Evolutionary conservation across 2,888 invertebrate genomes (phyloP).

Genomic region (Cataglyphis rosenhaueri): DNA sequence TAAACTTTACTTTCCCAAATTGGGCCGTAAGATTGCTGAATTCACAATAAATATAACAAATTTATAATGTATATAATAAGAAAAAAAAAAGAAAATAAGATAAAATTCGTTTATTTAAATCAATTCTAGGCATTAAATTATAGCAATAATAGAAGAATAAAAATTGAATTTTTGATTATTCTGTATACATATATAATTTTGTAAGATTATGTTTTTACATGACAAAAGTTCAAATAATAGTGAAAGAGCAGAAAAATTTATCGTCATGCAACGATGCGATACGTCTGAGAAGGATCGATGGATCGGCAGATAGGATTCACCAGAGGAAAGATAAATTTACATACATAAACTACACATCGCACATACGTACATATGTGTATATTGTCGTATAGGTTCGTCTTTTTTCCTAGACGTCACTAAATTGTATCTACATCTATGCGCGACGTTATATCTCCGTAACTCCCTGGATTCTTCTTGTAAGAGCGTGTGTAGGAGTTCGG

Average conservation of each 20-base stretch:
- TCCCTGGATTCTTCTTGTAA: conserved; percentile 58
- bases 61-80: background rate
- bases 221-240: conserved; percentile 24
- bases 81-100: background rate
- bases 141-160: background rate
- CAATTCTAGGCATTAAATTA: background rate
- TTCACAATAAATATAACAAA: background rate
- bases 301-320: conserved; percentile 42
- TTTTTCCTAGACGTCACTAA: conserved; percentile 8
- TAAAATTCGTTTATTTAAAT: background rate
- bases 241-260: conserved; percentile 44
- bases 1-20: conserved; percentile 40
- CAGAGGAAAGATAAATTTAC: conserved; percentile 57
- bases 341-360: conserved; percentile 38
- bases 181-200: background rate
- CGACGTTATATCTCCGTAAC: conserved; percentile 48
- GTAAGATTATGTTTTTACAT: background rate
- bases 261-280: conserved; percentile 38
- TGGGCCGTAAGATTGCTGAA: background rate
- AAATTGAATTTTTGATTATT: background rate
- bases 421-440: conserved; percentile 46
- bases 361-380: conserved; percentile 10
- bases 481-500: conserved; percentile 48
- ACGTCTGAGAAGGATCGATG: conserved; percentile 33
- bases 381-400: conserved; percentile 52